These are phyloP conservation scores for Takifugu ocellatus DNA, from an alignment of 2,797 vertebrate species.

Conservation along the genomic window DNA sequence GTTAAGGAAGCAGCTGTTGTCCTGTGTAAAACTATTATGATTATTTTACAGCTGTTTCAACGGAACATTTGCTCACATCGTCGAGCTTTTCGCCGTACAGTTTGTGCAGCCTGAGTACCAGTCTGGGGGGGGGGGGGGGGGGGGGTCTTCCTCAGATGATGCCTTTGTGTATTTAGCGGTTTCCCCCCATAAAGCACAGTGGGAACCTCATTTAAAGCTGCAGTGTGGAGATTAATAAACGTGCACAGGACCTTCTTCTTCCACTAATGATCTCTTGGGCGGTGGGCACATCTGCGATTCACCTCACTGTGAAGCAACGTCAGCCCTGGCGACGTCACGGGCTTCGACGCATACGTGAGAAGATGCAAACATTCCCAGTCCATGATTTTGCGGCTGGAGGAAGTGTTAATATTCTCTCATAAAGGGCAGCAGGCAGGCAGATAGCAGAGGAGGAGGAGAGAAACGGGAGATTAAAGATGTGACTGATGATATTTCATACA, in stretches of 20 bases:
- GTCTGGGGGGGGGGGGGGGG: too few species aligned
- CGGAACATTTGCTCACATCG: neutral
- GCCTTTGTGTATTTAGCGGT: neutral
- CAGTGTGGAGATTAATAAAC: conserved; percentile 1
- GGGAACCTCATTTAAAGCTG: neutral
- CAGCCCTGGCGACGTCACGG: neutral
- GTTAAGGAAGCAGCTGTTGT: conserved; percentile 15
- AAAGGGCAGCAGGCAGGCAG: conserved; percentile 27
- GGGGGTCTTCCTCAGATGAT: too few species aligned
- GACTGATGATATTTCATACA: conserved; percentile 52
- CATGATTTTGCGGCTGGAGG: conserved; percentile 11
- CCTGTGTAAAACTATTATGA: conserved; percentile 4
- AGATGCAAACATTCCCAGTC: conserved; percentile 4
- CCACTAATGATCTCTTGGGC: neutral
- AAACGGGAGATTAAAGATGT: conserved; percentile 47
- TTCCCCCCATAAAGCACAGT: conserved; percentile 3
- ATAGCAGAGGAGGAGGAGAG: conserved; percentile 40
- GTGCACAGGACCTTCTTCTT: neutral
- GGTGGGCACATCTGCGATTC: conserved; percentile 1
- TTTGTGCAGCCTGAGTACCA: neutral
- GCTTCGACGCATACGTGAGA: neutral
- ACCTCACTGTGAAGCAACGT: neutral
- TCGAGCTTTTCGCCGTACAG: too few species aligned
- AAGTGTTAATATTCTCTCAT: conserved; percentile 7
- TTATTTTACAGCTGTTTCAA: conserved; percentile 3